These are phyloP conservation scores for Zosterops borbonicus DNA, from an alignment of 2,113 vertebrate species.

Conservation along the genomic window DNA sequence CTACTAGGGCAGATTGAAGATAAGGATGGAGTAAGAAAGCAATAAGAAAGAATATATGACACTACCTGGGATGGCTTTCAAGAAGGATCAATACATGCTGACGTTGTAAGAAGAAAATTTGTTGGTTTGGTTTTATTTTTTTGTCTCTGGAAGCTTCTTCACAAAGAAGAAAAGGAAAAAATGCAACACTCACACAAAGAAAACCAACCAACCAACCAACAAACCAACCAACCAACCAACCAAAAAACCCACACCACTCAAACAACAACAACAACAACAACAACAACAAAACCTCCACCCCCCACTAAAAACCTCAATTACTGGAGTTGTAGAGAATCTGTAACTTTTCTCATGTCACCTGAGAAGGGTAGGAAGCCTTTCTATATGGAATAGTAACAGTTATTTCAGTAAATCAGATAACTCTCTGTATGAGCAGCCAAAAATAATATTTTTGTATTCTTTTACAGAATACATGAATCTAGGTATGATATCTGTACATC, in stretches of 20 bases:
- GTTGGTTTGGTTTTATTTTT: too few species aligned
- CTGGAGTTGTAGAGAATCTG: background rate
- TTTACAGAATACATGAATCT: background rate
- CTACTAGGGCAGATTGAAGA: background rate
- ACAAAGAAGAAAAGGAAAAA: background rate
- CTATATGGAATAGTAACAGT: background rate
- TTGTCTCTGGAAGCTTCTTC: background rate
- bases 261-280: too few species aligned
- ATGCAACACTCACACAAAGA: background rate
- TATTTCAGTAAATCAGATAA: background rate
- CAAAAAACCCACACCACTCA: too few species aligned
- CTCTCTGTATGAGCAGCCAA: background rate
- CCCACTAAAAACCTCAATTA: background rate
- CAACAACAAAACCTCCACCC: too few species aligned
- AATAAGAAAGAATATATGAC: background rate
- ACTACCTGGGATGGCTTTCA: background rate
- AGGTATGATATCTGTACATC: background rate
- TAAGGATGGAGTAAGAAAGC: background rate
- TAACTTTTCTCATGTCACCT: background rate
- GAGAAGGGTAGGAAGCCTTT: background rate
- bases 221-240: too few species aligned
- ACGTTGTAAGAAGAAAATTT: background rate
- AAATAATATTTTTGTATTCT: background rate
- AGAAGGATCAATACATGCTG: background rate
- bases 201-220: too few species aligned